These are phyloP conservation scores for Drosophila nr. perissopoda DNA, from an alignment of 2,888 invertebrate genomes.

Conservation along the genomic window DNA sequence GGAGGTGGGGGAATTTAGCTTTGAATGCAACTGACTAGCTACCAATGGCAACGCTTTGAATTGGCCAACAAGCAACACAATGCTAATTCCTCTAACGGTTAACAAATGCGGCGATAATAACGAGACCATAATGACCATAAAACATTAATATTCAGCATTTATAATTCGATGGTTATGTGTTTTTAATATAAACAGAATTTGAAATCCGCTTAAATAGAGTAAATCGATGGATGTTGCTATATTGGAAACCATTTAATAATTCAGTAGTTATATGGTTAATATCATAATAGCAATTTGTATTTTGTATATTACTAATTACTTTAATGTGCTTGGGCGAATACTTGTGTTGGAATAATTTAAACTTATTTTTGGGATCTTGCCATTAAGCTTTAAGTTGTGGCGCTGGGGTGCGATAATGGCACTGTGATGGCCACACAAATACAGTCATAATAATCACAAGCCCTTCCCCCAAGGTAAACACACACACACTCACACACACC, in stretches of 20 bases:
- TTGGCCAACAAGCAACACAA: constrained; percentile 41
- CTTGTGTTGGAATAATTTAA: not conserved
- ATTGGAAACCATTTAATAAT: not conserved
- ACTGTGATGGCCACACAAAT: constrained; percentile 43
- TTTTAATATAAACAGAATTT: not conserved
- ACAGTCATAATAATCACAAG: constrained; percentile 27
- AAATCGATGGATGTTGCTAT: not conserved
- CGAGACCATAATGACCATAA: not conserved
- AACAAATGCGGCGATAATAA: constrained; percentile 36
- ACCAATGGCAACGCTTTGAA: constrained; percentile 37
- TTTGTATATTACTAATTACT: not conserved
- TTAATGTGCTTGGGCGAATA: not conserved
- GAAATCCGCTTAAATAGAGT: not conserved
- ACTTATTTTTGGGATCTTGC: constrained; percentile 8
- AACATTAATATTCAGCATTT: not conserved
- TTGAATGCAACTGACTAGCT: constrained; percentile 34
- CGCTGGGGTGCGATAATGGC: constrained; percentile 10
- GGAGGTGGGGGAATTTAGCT: not conserved
- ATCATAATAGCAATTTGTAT: not conserved
- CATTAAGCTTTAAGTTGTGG: constrained; percentile 28
- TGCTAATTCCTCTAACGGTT: constrained; percentile 50
- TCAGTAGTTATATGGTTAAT: not conserved
- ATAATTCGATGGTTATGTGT: not conserved
- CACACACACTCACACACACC: constrained; percentile 24
- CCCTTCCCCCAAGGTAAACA: constrained; percentile 25